Evolutionary conservation across 2,797 vertebrate genomes (phyloP).

Genomic region (Eulemur albifrons): DNA sequence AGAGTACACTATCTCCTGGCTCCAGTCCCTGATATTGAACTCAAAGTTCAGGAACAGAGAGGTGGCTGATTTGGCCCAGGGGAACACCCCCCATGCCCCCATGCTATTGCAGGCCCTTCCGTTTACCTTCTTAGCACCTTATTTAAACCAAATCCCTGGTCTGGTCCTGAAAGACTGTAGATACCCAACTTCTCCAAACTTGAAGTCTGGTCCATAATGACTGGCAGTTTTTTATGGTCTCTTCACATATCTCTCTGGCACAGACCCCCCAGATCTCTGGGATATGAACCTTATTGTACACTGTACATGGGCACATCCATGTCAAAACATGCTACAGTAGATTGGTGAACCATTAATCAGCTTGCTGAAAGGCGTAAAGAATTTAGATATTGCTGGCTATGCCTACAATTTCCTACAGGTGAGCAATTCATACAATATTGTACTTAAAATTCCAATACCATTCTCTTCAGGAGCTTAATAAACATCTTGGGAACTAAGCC

Average conservation of each 20-base stretch:
- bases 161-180: neutral
- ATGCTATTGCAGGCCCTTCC: neutral
- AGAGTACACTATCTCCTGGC: neutral
- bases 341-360: neutral
- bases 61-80: neutral
- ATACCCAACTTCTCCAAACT: neutral
- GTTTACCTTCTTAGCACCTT: neutral
- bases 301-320: neutral
- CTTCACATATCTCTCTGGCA: neutral
- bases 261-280: neutral
- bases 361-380: neutral
- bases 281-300: neutral
- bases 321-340: neutral
- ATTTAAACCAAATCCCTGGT: neutral
- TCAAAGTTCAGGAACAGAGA: neutral
- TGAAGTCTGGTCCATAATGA: neutral
- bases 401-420: slow-evolving; percentile 37
- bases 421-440: neutral
- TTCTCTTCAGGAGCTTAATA: slow-evolving; percentile 34
- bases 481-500: neutral
- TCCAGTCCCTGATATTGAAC: neutral
- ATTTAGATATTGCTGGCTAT: neutral
- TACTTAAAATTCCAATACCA: slow-evolving; percentile 42
- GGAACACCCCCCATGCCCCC: neutral
- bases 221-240: neutral